Evolutionary conservation across 2,797 vertebrate species (phyloP).

Genomic region (Lagothrix lagotricha): DNA sequence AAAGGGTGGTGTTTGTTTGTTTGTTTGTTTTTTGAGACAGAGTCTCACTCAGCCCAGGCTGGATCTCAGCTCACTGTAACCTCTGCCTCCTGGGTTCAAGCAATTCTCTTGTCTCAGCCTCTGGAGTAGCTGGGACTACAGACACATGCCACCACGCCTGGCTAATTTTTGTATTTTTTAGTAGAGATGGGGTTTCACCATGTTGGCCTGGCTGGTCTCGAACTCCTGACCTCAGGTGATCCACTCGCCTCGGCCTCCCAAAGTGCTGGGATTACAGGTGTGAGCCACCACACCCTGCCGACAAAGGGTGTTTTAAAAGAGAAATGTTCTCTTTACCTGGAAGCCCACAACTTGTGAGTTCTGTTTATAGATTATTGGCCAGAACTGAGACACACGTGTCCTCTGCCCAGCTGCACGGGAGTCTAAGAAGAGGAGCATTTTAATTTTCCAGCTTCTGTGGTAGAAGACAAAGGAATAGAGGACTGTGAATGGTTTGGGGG

Average conservation of each 20-base stretch:
- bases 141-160: background rate
- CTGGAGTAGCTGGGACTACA: background rate
- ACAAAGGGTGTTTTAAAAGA: background rate
- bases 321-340: background rate
- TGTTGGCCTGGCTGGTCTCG: background rate
- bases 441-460: background rate
- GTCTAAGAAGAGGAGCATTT: background rate
- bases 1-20: background rate
- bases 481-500: background rate
- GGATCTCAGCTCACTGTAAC: background rate
- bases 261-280: background rate
- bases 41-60: background rate
- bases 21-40: background rate
- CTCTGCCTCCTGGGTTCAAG: background rate
- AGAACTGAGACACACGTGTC: background rate
- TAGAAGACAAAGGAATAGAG: background rate
- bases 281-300: background rate
- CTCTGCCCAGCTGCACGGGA: background rate
- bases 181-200: background rate
- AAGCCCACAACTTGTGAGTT: background rate
- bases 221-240: background rate
- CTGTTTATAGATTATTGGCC: background rate
- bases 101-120: background rate
- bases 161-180: background rate
- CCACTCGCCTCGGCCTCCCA: background rate